phyloP scores from a whole-genome alignment of 2,797 vertebrate genomes.

The Labroides dimidiatus region DNA sequence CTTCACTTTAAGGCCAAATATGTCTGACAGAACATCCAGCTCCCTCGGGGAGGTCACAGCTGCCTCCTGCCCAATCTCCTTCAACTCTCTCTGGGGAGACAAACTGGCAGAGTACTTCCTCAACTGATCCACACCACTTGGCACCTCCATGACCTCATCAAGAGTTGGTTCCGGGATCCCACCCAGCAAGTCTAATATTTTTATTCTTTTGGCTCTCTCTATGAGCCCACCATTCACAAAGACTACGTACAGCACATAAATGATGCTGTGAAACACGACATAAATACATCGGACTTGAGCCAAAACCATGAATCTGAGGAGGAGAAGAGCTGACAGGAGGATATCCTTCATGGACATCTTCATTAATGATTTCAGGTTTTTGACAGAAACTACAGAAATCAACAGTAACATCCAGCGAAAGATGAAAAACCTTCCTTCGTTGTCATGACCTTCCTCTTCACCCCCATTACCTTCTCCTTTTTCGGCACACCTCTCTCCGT shows the following conservation, averaged over 20 bases:
- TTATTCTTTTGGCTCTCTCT: conserved; percentile 91
- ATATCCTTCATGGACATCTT: conserved; percentile 90
- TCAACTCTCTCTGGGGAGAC: conserved; percentile 83
- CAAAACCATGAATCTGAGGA: conserved; percentile 81
- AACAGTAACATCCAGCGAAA: conserved; percentile 81
- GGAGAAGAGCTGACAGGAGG: conserved; percentile 74
- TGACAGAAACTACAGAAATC: conserved; percentile 84
- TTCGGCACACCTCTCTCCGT: conserved; percentile 81
- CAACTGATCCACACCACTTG: conserved; percentile 70
- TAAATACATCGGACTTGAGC: conserved; percentile 79
- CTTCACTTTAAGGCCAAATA: conserved; percentile 94
- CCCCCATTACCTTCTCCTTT: conserved; percentile 76
- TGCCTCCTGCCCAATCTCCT: conserved; percentile 60
- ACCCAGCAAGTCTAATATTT: conserved; percentile 87
- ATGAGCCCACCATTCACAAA: conserved; percentile 90
- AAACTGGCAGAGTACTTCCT: conserved; percentile 54
- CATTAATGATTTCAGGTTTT: conserved; percentile 87
- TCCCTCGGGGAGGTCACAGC: conserved; percentile 84
- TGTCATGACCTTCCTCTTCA: conserved; percentile 64
- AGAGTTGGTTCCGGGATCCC: conserved; percentile 93
- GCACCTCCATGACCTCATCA: conserved; percentile 89
- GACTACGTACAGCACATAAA: conserved; percentile 86
- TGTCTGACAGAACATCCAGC: conserved; percentile 88
- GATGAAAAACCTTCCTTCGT: conserved; percentile 80
- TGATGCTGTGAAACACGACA: conserved; percentile 77